Evolutionary conservation across 2,797 vertebrate genomes (phyloP).

Genomic region (Natrix natrix): DNA sequence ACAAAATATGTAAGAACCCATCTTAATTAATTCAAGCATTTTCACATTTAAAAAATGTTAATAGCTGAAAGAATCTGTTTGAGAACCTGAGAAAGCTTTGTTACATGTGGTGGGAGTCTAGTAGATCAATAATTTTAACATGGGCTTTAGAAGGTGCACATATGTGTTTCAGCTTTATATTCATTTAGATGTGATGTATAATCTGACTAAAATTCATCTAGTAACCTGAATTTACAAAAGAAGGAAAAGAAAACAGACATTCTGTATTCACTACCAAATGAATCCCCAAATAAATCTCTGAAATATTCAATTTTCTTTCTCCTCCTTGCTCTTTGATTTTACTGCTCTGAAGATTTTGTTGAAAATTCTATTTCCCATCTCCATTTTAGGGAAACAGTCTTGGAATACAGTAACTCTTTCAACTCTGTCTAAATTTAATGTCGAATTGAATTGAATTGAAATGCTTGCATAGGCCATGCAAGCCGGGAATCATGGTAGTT

Average conservation of each 20-base stretch:
- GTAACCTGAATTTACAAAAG: neutral
- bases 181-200: neutral
- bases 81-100: neutral
- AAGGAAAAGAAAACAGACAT: neutral
- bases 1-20: neutral
- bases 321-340: neutral
- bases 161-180: neutral
- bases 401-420: neutral
- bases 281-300: neutral
- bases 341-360: neutral
- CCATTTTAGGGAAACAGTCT: neutral
- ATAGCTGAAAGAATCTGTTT: neutral
- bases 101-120: neutral
- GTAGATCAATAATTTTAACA: neutral
- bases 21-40: neutral
- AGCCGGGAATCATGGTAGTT: neutral
- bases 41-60: neutral
- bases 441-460: neutral
- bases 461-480: neutral
- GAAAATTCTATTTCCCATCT: neutral
- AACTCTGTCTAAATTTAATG: neutral
- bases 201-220: neutral
- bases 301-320: neutral
- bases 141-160: neutral
- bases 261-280: neutral